These are phyloP conservation scores for Carcinoscorpius rotundicauda DNA, from an alignment of 1,140 invertebrate genomes.

Conservation along the genomic window DNA sequence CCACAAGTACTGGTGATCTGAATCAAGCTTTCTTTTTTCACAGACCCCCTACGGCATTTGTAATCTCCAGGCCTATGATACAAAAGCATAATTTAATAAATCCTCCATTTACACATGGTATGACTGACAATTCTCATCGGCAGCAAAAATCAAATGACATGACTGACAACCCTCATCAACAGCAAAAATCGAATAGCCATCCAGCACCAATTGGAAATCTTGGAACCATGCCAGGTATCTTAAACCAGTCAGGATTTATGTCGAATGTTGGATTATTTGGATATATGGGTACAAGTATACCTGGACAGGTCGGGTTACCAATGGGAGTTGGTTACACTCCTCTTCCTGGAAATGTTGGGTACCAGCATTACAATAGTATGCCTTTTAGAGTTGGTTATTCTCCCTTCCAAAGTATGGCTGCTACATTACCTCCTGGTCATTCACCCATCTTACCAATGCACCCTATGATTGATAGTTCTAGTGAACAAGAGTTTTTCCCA, in stretches of 20 bases:
- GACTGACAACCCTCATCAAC: background rate
- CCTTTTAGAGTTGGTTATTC: background rate
- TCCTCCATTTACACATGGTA: conserved; percentile 20
- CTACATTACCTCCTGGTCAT: background rate
- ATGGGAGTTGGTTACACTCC: conserved; percentile 4
- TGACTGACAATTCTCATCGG: conserved; percentile 17
- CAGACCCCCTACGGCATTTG: background rate
- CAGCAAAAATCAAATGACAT: background rate
- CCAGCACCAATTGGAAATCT: conserved; percentile 2
- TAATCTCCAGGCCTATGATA: background rate
- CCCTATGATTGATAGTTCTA: conserved; percentile 12
- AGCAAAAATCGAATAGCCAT: background rate
- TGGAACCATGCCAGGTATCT: conserved; percentile 3
- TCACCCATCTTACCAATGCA: conserved; percentile 6
- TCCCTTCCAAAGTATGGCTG: background rate
- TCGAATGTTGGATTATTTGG: conserved; percentile 7
- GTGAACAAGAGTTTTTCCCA: conserved; percentile 15
- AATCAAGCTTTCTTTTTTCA: background rate
- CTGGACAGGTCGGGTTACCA: background rate
- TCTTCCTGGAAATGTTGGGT: background rate
- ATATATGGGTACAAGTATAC: conserved; percentile 7
- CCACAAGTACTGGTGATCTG: conserved; percentile 23
- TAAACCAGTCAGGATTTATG: conserved; percentile 2
- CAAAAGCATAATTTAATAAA: conserved; percentile 1
- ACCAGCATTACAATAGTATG: background rate